Conservation (phyloP, 2,113 vertebrate species). For the Gorsachius goisagi region DNA sequence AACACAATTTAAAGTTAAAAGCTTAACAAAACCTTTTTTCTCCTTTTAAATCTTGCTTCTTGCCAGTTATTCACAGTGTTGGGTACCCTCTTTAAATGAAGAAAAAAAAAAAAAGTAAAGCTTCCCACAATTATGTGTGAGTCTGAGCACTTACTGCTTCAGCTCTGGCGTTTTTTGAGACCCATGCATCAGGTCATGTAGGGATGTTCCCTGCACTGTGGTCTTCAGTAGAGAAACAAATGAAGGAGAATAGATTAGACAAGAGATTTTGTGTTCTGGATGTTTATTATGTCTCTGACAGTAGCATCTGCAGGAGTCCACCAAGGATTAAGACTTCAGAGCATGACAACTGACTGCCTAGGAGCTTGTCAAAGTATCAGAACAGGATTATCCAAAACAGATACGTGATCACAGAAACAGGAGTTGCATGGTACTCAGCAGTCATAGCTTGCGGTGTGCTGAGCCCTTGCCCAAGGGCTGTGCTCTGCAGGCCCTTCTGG, state of each 20-base stretch:
- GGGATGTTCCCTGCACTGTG: background rate
- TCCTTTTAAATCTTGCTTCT: background rate
- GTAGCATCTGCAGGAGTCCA: background rate
- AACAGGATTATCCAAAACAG: background rate
- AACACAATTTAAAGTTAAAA: background rate
- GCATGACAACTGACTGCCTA: background rate
- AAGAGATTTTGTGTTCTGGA: background rate
- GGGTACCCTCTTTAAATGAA: background rate
- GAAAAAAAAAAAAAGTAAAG: background rate
- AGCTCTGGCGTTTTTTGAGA: background rate
- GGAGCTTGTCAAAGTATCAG: background rate
- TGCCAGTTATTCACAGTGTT: background rate
- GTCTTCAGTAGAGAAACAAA: background rate
- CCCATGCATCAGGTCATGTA: background rate
- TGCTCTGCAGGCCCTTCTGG: background rate
- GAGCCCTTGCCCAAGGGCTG: background rate
- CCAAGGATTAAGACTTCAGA: background rate
- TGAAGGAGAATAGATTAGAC: background rate
- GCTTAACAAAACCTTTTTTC: background rate
- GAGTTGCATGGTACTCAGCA: background rate
- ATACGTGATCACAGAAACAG: background rate
- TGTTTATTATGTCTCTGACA: background rate
- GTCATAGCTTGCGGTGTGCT: background rate
- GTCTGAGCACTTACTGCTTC: background rate
- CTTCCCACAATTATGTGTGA: background rate